Percentiles rank a stretch among this genome's conserved stretches.
Evolutionary conservation across 2,113 vertebrate genomes (phyloP).

Genomic region (Vulpes vulpes): DNA sequence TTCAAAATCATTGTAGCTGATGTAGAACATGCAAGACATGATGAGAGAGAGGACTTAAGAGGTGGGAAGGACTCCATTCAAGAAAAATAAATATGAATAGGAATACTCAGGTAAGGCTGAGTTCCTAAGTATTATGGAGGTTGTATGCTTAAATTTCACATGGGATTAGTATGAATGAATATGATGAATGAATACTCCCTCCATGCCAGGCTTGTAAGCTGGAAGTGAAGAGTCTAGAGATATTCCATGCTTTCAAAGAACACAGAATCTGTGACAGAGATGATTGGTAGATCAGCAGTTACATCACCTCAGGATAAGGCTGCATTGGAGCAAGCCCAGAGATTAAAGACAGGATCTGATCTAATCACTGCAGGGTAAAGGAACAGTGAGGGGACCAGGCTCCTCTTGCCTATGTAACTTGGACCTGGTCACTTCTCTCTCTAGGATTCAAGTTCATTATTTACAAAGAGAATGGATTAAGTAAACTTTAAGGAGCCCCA

Average conservation of each 20-base stretch:
- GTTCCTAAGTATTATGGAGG: neutral
- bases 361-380: neutral
- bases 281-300: neutral
- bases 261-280: neutral
- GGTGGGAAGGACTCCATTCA: neutral
- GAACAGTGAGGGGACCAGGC: neutral
- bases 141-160: neutral
- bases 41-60: neutral
- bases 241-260: neutral
- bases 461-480: neutral
- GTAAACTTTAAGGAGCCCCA: neutral
- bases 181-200: neutral
- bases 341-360: neutral
- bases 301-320: neutral
- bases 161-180: neutral
- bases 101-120: neutral
- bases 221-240: neutral
- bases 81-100: neutral
- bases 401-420: neutral
- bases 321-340: neutral
- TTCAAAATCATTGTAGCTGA: neutral
- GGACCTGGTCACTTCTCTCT: neutral
- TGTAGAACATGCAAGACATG: neutral
- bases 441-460: neutral
- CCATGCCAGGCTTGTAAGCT: neutral